Base-by-base conservation (phyloP, 2,888 invertebrate species). In the Heteromurus nitidus region DNA sequence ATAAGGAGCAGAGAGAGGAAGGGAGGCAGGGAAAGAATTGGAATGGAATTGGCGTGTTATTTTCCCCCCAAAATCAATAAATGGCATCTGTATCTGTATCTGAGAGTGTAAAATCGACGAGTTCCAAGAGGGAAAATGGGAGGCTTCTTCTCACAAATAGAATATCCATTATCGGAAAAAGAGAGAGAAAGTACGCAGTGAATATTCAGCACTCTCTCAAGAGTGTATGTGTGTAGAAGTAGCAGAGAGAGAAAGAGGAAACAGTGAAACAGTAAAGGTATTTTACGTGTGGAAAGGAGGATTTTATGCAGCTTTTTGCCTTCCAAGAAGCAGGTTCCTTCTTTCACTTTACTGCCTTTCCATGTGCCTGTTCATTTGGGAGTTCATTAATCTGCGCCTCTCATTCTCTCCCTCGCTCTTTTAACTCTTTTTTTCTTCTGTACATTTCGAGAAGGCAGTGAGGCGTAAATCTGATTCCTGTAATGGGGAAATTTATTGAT, bases 401-500 rank as follows among this genome's bases (percentile, higher is more conserved):
- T 80, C 67, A 60, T 68, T 80, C 70, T 24, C 58, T 80, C 80
- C 36, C 67, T 64, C 65, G 30, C 20, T 62, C 76, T 68, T 60
- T 58, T 30, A 68, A 47, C 47, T 69, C 50, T 76, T 69, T 60
- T 68, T 55, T 47, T 69, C 55, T 55, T 68, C 60, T 65, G 30
- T 28, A 75, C 72, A 80, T 72, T 80, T 80, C 72, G 60, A 72
- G 30, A 67, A 72, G 72, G 58, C 80, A 58, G 58, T 60, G 80
- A 62, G 58, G 65, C 67, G 50, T 67, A 42, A 80, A 53, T 80
- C 47, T 80, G 67, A 72, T 72, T 72, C 68, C 58, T 67, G 65
- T 72, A 80, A 72, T 80, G 72, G 80, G 28, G 60, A 72, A 80
- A 80, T 58, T 72, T 80, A 80, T 72, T 72, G 79, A 77, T 69